Evolutionary conservation across 2,888 invertebrate genomes (phyloP).

Genomic region (Celastrina argiolus): DNA sequence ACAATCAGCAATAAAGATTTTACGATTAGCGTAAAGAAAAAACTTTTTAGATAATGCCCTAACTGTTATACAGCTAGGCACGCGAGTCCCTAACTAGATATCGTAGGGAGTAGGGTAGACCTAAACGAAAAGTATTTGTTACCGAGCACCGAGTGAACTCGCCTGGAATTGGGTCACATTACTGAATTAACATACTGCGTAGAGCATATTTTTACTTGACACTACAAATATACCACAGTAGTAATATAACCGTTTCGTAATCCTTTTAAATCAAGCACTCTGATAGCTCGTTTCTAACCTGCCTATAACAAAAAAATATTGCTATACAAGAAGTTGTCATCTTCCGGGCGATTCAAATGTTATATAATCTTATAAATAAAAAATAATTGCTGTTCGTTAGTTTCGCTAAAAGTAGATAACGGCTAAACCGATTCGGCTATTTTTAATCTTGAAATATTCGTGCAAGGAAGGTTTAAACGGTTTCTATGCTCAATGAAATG

Average conservation of each 20-base stretch:
- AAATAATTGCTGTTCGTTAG: too few species aligned
- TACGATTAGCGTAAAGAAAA: conserved; percentile 19
- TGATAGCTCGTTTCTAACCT: neutral
- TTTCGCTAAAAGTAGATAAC: too few species aligned
- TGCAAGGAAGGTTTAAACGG: too few species aligned
- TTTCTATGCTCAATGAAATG: too few species aligned
- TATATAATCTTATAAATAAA: too few species aligned
- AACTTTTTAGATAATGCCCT: conserved; percentile 30
- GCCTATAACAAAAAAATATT: too few species aligned
- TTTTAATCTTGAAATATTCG: too few species aligned
- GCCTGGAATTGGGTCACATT: conserved; percentile 59
- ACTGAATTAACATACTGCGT: conserved; percentile 33
- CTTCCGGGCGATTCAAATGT: too few species aligned
- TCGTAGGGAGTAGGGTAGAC: conserved; percentile 74
- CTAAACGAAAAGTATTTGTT: conserved; percentile 70
- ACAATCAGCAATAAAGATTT: conserved; percentile 10
- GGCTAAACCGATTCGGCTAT: too few species aligned
- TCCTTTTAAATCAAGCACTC: too few species aligned
- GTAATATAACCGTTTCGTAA: too few species aligned
- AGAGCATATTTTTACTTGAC: conserved; percentile 1
- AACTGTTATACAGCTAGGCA: conserved; percentile 46
- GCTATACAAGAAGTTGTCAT: too few species aligned
- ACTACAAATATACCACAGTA: neutral
- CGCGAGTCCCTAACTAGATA: conserved; percentile 68
- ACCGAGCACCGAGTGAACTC: conserved; percentile 49